A percentile compares a stretch with the other conserved stretches of the same genome.
These are phyloP conservation scores for Vandiemenella viatica DNA, from an alignment of 2,888 invertebrate species.

Conservation along the genomic window DNA sequence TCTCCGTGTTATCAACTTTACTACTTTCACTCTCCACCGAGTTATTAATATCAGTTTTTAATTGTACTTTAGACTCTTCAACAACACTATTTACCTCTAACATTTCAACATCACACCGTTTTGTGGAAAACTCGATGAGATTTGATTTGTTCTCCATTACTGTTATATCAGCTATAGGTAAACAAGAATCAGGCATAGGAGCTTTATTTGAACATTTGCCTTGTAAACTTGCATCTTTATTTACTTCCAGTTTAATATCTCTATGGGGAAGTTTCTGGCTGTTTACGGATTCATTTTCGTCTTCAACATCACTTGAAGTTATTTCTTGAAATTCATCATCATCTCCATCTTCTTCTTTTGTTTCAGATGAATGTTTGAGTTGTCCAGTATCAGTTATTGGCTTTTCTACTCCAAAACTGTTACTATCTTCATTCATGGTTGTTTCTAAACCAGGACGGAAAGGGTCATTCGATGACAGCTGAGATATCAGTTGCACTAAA, in stretches of 20 bases:
- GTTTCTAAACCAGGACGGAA: constrained; percentile 40
- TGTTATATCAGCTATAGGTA: neutral
- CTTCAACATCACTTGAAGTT: neutral
- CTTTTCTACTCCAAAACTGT: constrained; percentile 41
- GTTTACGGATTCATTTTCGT: neutral
- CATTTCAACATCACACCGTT: neutral
- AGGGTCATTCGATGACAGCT: constrained; percentile 55
- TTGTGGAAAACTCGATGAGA: neutral
- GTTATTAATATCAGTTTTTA: neutral
- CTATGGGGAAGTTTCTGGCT: neutral
- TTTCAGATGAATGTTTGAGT: constrained; percentile 16
- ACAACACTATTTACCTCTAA: neutral
- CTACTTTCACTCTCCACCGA: neutral
- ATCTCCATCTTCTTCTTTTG: constrained; percentile 17
- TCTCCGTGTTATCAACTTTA: neutral
- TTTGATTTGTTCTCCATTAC: neutral
- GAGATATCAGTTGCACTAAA: constrained; percentile 59
- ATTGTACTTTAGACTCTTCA: neutral
- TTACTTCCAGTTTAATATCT: neutral
- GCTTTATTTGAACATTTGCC: neutral
- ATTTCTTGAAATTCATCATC: constrained; percentile 11
- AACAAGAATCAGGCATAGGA: neutral
- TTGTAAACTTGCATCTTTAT: neutral
- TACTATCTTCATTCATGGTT: constrained; percentile 47
- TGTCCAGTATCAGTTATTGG: constrained; percentile 38